Percentiles rank a stretch among this genome's conserved stretches.
Conservation (phyloP, 2,113 vertebrate species). For the Gymnobelideus leadbeateri region DNA sequence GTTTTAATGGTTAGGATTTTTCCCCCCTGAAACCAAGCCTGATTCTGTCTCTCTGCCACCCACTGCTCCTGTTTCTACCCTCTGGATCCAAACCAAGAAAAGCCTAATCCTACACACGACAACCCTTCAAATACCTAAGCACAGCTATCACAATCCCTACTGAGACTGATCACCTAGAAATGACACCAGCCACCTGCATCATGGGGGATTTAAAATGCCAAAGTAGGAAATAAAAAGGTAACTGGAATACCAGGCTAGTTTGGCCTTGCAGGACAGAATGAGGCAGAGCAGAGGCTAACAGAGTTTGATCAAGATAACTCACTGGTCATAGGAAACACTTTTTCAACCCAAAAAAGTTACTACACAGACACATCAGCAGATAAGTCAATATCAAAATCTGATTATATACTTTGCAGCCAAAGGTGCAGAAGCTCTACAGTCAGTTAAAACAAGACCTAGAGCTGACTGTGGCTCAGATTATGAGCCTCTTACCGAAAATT, state of each 20-base stretch:
- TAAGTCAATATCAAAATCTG: neutral
- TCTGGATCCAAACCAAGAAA: too few species aligned
- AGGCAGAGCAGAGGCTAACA: too few species aligned
- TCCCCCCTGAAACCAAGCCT: neutral
- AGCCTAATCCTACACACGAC: too few species aligned
- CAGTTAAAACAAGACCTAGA: neutral
- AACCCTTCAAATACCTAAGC: too few species aligned
- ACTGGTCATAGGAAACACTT: neutral
- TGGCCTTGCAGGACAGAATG: too few species aligned
- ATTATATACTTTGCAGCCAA: neutral
- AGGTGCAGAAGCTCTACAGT: neutral
- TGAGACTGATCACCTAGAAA: neutral
- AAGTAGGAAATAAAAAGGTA: too few species aligned
- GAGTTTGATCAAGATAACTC: neutral
- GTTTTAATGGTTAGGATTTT: neutral
- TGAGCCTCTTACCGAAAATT: neutral
- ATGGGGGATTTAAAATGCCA: neutral
- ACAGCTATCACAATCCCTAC: neutral
- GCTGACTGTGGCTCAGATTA: neutral
- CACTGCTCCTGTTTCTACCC: neutral
- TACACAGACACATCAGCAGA: neutral
- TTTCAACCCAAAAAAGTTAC: neutral
- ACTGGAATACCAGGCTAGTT: too few species aligned
- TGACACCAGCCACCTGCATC: neutral
- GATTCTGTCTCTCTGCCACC: neutral